Evolutionary conservation across 2,888 invertebrate genomes (phyloP), one percentile per base, ranked within the genome.

Genomic region (Drosophila flavopinicola): DNA sequence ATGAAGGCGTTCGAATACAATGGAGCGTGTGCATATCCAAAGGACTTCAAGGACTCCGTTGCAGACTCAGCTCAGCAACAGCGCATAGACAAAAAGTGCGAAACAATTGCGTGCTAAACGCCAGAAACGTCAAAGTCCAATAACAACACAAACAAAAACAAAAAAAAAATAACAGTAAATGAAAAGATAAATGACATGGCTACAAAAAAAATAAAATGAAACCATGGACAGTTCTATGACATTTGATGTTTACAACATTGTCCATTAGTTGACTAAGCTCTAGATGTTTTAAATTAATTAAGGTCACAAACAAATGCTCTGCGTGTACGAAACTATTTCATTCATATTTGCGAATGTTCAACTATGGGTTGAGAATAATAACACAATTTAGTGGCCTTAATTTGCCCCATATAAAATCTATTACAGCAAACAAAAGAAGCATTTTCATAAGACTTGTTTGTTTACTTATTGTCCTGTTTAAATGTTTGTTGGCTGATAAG

Each of bases 91-190:
- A 63, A 69, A 78, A 82, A 87, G 66, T 87, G 86, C 73, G 70
- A 82, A 80, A 74, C 84, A 87, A 87, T 87, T 85, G 86, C 86
- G 87, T 87, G 88, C 68, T 75, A 80, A 87, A 78, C 74, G 74
- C 73, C 69, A 75, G 73, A 82, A 80, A 80, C 66, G 78, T 84
- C 82, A 87, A 86, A 83, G 61, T 68, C 48, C 57, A 65, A 67
- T 66, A 64, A 68, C 44, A 44, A 66, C 32, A 47, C 13, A 48
- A 27, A 37, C 7, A n/a, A 33, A 24, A 67, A 61, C 57, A 23
- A 42, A 11, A 54, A 32, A n/a, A 51, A 39, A 17, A 45, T 57
- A 68, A 61, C 64, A 67, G 59, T 64, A 77, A 82, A 84, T 72
- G 72, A 52, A 61, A 84, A 84, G 78, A 80, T 67, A 80, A 83